A percentile compares a stretch with the other conserved stretches of the same genome.
Evolutionary conservation across 1,140 invertebrate genomes (phyloP).

Genomic region (Daktulosphaira vitifoliae): DNA sequence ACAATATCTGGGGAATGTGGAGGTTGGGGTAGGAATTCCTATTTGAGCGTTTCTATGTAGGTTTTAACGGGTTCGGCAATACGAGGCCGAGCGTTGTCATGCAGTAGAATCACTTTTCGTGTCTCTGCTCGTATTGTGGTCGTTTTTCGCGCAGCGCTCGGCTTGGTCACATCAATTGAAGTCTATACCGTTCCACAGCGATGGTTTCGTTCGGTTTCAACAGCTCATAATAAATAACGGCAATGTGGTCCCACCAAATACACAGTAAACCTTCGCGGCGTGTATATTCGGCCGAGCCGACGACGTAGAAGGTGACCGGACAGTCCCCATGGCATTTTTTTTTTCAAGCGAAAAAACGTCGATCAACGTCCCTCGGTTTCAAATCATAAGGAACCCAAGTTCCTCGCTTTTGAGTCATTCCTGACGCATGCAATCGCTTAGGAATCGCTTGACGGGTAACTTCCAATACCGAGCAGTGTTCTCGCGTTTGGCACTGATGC

Average conservation of each 20-base stretch:
- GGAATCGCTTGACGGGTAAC: background rate
- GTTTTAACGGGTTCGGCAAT: background rate
- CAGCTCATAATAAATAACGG: background rate
- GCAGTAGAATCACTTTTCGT: background rate
- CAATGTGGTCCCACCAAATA: background rate
- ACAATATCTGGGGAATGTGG: background rate
- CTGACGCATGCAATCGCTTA: too few relatives aligned
- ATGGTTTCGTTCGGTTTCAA: background rate
- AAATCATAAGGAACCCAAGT: too few relatives aligned
- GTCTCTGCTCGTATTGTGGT: slow-evolving; percentile 30
- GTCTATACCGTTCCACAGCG: background rate
- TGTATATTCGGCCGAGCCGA: background rate
- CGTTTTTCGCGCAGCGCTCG: slow-evolving; percentile 36
- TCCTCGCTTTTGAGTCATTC: too few relatives aligned
- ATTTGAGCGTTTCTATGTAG: background rate
- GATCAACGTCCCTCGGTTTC: too few relatives aligned
- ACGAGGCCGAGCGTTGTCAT: background rate
- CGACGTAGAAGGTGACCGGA: background rate
- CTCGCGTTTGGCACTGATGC: background rate
- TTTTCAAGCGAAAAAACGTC: too few relatives aligned
- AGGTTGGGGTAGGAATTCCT: background rate
- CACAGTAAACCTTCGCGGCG: background rate
- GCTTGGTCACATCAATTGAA: background rate
- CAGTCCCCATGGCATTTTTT: background rate
- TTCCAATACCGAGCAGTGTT: background rate